Evolutionary conservation across 2,113 vertebrate species (phyloP).

Genomic region (Morone chrysops): DNA sequence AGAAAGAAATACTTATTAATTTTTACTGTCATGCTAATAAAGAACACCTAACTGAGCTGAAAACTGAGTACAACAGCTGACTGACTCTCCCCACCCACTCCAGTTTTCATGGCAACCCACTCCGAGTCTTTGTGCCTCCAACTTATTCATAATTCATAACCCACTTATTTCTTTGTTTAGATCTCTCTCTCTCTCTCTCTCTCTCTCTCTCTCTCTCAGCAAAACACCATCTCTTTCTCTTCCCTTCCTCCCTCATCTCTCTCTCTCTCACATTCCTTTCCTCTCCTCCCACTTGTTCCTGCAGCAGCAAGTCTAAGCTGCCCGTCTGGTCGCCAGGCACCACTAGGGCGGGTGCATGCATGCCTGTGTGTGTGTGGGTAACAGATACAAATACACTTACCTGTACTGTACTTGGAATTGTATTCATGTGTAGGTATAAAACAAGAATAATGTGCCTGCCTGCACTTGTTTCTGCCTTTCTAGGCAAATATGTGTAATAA

Average conservation of each 20-base stretch:
- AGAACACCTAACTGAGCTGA: neutral
- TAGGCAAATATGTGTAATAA: neutral
- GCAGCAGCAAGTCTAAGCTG: constrained; percentile 22
- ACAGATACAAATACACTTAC: constrained; percentile 6
- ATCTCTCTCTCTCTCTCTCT: neutral
- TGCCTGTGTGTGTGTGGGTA: neutral
- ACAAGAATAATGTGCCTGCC: neutral
- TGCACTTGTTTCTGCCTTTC: neutral
- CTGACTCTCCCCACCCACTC: constrained; percentile 5
- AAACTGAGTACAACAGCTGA: neutral
- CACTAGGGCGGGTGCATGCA: neutral
- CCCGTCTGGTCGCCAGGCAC: constrained; percentile 26
- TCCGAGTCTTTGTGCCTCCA: neutral
- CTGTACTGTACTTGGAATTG: neutral
- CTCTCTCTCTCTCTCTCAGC: neutral
- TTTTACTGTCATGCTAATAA: neutral
- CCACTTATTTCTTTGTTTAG: constrained; percentile 13
- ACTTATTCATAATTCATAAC: constrained; percentile 42
- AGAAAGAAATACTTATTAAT: neutral
- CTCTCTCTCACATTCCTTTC: constrained; percentile 41
- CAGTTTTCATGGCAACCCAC: constrained; percentile 30
- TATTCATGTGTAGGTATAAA: constrained; percentile 2
- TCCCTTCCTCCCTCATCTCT: neutral
- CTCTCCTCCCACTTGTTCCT: constrained; percentile 48
- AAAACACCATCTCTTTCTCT: constrained; percentile 25